Evolutionary conservation across 2,797 vertebrate genomes (phyloP), one percentile per base, ranked within the genome.

Genomic region (Labeo calbasu): DNA sequence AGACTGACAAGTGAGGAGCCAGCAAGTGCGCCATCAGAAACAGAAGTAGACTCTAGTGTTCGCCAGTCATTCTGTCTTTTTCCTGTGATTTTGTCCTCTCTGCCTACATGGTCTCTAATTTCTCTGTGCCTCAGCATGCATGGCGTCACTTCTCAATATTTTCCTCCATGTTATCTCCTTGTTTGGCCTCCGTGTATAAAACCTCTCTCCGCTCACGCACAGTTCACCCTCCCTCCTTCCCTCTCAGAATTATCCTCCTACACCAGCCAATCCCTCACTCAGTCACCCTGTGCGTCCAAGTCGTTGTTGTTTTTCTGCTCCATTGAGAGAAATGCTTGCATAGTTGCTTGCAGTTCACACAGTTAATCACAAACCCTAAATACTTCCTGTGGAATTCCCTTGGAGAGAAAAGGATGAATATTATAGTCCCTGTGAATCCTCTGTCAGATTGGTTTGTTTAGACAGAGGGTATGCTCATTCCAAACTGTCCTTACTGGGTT

Each of bases 311-410:
- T 79, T 65, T 50, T 73, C 66, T 46, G 68, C 14, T 83, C 68
- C 79, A 77, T 71, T 79, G 77, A 85, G 82, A 82, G 61, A 77
- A 76, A 75, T 59, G 32, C 80, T 75, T 32, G 48, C 80, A 78
- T 68, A 53, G 77, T 87, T 81, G 84, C 68, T 61, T 46, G 25
- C 40, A 70, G 80, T 82, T 87, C 79, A 69, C 84, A 87, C 77
- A 75, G 79, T 86, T 79, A 70, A 84, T 83, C 84, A 84, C 82
- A 77, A 78, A 11, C 77, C 75, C 70, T 66, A 79, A 87, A 87
- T 5, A 81, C 79, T 86, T 87, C 87, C 86, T 86, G 70, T 85
- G 66, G 72, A 80, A 86, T 83, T 86, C 87, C 85, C 85, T 88
- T 70, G 19, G 81, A 76, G 82, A 86, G 70, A 75, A 53, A 51